phyloP scores from a whole-genome alignment of 2,888 invertebrate genomes.

The Phalangium opilio region DNA sequence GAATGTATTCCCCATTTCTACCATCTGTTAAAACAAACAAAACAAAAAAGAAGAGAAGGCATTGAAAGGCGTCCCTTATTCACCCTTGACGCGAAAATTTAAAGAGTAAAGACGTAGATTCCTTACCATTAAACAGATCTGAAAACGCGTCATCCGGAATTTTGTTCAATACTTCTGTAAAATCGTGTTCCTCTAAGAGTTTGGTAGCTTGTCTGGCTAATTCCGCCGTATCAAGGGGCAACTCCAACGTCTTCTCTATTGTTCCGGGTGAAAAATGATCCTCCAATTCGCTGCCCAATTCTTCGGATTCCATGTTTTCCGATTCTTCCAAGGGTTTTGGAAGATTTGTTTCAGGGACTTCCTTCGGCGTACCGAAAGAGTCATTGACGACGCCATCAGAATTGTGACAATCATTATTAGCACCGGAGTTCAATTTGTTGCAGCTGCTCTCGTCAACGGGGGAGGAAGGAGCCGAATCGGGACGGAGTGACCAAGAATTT shows the following conservation, averaged over 20 bases:
- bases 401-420: too few relatives aligned
- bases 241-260: conserved; percentile 34
- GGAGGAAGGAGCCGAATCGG: conserved; percentile 23
- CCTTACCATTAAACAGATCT: conserved; percentile 51
- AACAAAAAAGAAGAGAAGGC: too few relatives aligned
- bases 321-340: neutral
- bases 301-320: conserved; percentile 18
- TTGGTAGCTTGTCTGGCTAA: conserved; percentile 48
- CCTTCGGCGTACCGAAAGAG: neutral
- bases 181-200: conserved; percentile 48
- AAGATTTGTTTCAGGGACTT: neutral
- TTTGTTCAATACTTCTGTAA: conserved; percentile 59
- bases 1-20: conserved; percentile 53
- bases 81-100: too few relatives aligned
- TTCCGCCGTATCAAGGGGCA: conserved; percentile 42
- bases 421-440: too few relatives aligned
- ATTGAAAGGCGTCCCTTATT: too few relatives aligned
- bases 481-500: conserved; percentile 31
- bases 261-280: conserved; percentile 24
- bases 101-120: neutral
- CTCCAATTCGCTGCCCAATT: conserved; percentile 22
- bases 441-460: too few relatives aligned
- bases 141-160: conserved; percentile 67
- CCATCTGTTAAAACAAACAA: too few relatives aligned
- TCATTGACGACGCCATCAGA: too few relatives aligned